Conservation (phyloP, 2,888 invertebrate genomes). For the Leptura quadrifasciata region DNA sequence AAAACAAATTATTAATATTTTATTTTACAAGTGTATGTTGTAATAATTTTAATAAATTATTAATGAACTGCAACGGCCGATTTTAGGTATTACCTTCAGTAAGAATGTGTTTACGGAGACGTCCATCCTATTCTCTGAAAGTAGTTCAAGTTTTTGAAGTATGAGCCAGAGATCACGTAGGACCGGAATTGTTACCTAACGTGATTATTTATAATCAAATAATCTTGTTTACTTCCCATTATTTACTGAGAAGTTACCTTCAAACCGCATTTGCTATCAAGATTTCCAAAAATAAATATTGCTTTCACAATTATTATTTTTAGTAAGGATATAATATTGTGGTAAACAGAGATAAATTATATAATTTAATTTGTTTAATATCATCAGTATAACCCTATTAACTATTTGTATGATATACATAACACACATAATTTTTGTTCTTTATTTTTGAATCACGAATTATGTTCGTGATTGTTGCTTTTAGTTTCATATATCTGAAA, state of each 20-base stretch:
- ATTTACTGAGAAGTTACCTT: background rate
- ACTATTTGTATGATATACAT: background rate
- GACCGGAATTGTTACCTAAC: background rate
- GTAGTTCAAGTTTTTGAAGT: background rate
- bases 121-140: background rate
- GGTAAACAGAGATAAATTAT: background rate
- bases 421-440: background rate
- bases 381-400: background rate
- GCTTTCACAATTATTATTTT: background rate
- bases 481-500: too few relatives aligned
- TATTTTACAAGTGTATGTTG: background rate
- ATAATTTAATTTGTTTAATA: background rate
- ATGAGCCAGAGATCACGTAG: constrained; percentile 20
- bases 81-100: background rate
- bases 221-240: background rate
- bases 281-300: background rate
- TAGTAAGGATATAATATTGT: background rate
- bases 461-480: background rate
- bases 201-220: background rate
- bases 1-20: background rate
- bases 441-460: background rate
- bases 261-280: background rate
- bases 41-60: background rate
- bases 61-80: background rate
- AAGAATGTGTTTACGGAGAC: background rate